phyloP scores from a whole-genome alignment of 2,888 invertebrate genomes.

The Mythimna pallens region DNA sequence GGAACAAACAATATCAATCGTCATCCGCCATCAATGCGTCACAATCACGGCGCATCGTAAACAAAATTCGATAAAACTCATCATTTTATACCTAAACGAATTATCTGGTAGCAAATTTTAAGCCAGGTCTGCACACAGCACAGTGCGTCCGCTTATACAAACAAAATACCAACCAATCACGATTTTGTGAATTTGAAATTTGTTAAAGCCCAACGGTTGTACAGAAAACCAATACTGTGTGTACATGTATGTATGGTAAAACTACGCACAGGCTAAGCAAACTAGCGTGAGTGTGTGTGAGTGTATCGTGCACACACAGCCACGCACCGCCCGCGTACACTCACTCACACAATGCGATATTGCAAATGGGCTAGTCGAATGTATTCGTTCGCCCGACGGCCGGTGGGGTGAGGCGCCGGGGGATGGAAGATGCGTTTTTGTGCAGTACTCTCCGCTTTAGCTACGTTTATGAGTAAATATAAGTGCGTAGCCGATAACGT shows the following conservation, averaged over 20 bases:
- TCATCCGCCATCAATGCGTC: slow-evolving; percentile 68
- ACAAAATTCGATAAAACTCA: slow-evolving; percentile 85
- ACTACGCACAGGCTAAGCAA: slow-evolving; percentile 89
- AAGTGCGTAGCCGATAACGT: slow-evolving; percentile 87
- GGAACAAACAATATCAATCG: slow-evolving; percentile 74
- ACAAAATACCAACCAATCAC: slow-evolving; percentile 90
- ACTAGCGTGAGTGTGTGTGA: slow-evolving; percentile 73
- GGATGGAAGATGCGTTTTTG: slow-evolving; percentile 89
- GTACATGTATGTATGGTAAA: slow-evolving; percentile 80
- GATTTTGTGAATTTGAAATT: slow-evolving; percentile 90
- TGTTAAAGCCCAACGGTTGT: slow-evolving; percentile 87
- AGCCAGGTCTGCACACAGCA: slow-evolving; percentile 74
- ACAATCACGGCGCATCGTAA: slow-evolving; percentile 75
- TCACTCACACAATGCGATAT: slow-evolving; percentile 89
- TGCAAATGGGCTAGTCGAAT: slow-evolving; percentile 90
- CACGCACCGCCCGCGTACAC: slow-evolving; percentile 69
- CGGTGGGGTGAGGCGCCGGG: slow-evolving; percentile 76
- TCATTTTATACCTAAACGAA: slow-evolving; percentile 87
- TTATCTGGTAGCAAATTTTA: slow-evolving; percentile 84
- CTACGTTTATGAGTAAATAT: slow-evolving; percentile 86
- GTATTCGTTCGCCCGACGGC: slow-evolving; percentile 88
- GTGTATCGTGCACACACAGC: slow-evolving; percentile 68
- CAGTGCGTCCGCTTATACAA: slow-evolving; percentile 85
- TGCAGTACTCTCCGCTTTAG: slow-evolving; percentile 84
- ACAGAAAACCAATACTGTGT: slow-evolving; percentile 89